Evolutionary conservation across 2,888 invertebrate species (phyloP).

Genomic region (Merodon equestris): DNA sequence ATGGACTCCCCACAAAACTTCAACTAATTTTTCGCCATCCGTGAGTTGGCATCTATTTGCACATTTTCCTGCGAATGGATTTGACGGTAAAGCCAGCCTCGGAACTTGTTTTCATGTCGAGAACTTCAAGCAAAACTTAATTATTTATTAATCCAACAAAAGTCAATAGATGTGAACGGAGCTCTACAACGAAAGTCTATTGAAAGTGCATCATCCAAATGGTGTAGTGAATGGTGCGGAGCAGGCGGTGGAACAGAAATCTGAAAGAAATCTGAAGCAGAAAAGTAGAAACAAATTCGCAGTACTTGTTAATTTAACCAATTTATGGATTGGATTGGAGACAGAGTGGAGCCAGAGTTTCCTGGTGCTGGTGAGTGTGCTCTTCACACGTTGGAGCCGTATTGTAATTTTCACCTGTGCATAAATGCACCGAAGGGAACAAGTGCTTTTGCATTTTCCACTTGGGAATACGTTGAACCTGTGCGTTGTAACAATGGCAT

Average conservation of each 20-base stretch:
- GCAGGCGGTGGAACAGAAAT: no score
- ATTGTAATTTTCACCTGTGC: conserved; percentile 57
- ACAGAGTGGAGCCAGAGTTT: conserved; percentile 9
- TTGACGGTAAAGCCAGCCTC: not conserved
- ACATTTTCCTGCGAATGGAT: not conserved
- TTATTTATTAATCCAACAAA: conserved; percentile 46
- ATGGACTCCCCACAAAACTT: conserved; percentile 31
- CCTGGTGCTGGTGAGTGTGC: not conserved
- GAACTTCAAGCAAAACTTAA: conserved; percentile 32
- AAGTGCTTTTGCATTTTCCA: conserved; percentile 16
- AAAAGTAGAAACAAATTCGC: conserved; percentile 25
- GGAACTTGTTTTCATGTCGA: conserved; percentile 23
- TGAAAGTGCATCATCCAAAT: conserved; percentile 17
- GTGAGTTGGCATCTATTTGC: conserved; percentile 11
- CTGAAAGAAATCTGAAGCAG: not conserved
- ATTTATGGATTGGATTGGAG: conserved; percentile 27
- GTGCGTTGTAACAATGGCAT: not conserved
- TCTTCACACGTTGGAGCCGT: conserved; percentile 33
- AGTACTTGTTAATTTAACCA: conserved; percentile 42
- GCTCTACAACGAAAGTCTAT: not conserved
- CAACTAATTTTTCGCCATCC: conserved; percentile 31
- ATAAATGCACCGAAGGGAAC: conserved; percentile 15
- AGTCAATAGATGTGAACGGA: conserved; percentile 28
- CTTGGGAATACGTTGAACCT: conserved; percentile 56
- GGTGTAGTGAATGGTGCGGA: conserved; percentile 6